Conservation (phyloP, 2,888 invertebrate species). For the Drosophila meridiana region DNA sequence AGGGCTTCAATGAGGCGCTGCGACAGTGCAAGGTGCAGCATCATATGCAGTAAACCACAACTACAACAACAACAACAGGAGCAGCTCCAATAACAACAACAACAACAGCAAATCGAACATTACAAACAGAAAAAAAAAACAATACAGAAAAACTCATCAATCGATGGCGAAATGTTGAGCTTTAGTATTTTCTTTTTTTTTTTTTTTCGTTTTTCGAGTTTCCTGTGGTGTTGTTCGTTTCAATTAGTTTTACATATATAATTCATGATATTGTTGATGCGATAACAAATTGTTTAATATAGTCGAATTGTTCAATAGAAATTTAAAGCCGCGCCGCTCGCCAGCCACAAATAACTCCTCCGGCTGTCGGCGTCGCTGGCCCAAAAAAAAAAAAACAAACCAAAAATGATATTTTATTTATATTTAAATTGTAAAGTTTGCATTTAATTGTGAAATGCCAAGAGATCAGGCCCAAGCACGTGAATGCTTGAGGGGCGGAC, state of each 20-base stretch:
- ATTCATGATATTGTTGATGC: constrained; percentile 53
- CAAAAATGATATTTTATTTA: constrained; percentile 12
- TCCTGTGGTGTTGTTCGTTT: constrained; percentile 14
- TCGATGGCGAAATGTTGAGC: constrained; percentile 53
- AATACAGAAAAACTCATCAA: constrained; percentile 23
- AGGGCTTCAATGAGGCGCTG: constrained; percentile 98
- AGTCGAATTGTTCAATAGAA: constrained; percentile 60
- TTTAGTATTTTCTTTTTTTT: constrained; percentile 23
- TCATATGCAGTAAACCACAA: constrained; percentile 86
- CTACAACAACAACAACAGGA: not conserved
- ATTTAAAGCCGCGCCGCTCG: constrained; percentile 12
- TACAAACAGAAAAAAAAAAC: not conserved
- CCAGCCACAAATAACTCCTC: constrained; percentile 8
- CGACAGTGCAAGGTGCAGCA: constrained; percentile 96
- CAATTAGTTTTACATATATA: constrained; percentile 49
- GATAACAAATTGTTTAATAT: constrained; percentile 61
- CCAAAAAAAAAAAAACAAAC: constrained; percentile 36
- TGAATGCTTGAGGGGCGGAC: constrained; percentile 13
- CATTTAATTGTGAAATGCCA: constrained; percentile 52
- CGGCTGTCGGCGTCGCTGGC: constrained; percentile 30
- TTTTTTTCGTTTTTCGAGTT: constrained; percentile 1
- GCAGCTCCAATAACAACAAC: constrained; percentile 15
- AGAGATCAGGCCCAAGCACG: constrained; percentile 27
- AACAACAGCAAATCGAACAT: constrained; percentile 13
- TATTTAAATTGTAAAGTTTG: constrained; percentile 13